Percentiles rank a stretch among this genome's conserved stretches.
These are phyloP conservation scores for Ficedula albicollis DNA, from an alignment of 2,797 vertebrate species.

Conservation along the genomic window DNA sequence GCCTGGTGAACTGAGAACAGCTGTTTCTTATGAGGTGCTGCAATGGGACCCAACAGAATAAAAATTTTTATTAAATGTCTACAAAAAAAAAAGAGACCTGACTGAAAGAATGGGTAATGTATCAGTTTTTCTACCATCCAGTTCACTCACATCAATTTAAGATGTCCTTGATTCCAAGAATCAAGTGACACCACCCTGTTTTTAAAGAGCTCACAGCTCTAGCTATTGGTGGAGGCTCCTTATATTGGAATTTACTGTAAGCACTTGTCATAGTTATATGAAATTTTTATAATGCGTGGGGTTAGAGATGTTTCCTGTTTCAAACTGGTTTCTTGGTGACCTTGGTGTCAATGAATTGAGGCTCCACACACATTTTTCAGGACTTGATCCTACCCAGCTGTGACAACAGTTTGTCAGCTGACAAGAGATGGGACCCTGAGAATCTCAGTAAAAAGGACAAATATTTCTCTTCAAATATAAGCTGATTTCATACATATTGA, in stretches of 20 bases:
- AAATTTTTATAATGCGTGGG: neutral
- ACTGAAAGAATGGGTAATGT: neutral
- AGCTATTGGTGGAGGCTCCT: neutral
- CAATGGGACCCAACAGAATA: neutral
- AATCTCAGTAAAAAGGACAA: neutral
- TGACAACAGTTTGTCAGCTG: neutral
- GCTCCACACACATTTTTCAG: neutral
- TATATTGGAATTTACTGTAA: constrained; percentile 22
- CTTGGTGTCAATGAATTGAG: neutral
- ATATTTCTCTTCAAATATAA: neutral
- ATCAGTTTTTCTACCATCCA: neutral
- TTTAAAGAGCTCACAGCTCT: neutral
- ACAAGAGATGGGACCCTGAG: neutral
- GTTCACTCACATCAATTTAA: neutral
- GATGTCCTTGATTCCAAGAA: neutral
- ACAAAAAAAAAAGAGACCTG: neutral
- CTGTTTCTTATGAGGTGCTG: neutral
- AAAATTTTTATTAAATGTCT: neutral
- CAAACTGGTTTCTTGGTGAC: neutral
- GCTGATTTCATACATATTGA: neutral
- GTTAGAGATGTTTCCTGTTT: constrained; percentile 15
- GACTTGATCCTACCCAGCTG: neutral
- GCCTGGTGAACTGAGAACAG: neutral
- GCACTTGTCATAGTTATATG: neutral
- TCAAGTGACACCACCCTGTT: neutral